phyloP scores from a whole-genome alignment of 1,140 invertebrate species.

The Drosophila ohnishii region DNA sequence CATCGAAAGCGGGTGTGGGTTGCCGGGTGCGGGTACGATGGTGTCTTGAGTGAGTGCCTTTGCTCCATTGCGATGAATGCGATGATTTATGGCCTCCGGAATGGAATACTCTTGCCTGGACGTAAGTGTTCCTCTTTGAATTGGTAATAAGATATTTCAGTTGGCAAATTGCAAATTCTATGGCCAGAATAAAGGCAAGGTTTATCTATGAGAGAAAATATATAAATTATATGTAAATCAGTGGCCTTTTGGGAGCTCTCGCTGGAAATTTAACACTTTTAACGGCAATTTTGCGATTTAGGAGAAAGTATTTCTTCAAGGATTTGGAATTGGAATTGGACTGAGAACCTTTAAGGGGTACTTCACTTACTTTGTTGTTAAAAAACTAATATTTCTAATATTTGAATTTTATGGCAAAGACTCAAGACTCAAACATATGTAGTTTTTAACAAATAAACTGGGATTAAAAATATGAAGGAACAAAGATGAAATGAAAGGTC shows the following conservation, averaged over 20 bases:
- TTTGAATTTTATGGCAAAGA: no score
- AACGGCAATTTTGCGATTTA: neutral
- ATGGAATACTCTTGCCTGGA: conserved; percentile 13
- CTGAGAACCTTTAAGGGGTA: neutral
- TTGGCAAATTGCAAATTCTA: conserved; percentile 19
- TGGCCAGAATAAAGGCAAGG: conserved; percentile 6
- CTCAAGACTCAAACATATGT: no score
- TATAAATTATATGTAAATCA: conserved; percentile 10
- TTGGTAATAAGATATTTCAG: conserved; percentile 40
- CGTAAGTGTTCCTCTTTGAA: conserved; percentile 28
- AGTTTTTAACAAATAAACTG: no score
- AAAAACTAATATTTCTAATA: neutral
- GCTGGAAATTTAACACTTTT: neutral
- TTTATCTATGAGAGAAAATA: conserved; percentile 1
- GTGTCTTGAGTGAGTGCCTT: conserved; percentile 29
- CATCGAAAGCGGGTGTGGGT: conserved; percentile 23
- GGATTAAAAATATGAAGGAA: no score
- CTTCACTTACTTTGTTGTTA: no score
- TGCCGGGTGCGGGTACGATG: conserved; percentile 6
- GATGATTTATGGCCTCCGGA: conserved; percentile 38
- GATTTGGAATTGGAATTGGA: neutral
- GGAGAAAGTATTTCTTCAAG: neutral
- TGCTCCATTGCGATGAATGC: conserved; percentile 25
- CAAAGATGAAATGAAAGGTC: no score
- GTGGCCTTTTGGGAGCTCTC: no score